These are phyloP conservation scores for Dryobotodes eremita DNA, from an alignment of 2,888 invertebrate species.

Conservation along the genomic window DNA sequence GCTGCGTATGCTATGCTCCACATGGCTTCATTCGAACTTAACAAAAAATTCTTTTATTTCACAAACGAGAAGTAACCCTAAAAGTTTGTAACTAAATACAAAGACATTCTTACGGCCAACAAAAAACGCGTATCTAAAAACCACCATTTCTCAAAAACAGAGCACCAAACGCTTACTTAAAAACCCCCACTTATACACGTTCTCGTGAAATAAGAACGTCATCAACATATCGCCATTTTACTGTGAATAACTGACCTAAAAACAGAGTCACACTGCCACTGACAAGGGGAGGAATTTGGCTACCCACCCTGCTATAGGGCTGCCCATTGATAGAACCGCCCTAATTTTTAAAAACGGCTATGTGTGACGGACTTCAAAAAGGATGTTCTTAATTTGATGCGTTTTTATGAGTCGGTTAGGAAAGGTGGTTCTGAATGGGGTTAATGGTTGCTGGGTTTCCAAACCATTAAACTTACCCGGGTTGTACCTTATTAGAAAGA, in stretches of 20 bases:
- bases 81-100: background rate
- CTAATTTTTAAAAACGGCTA: slow-evolving; percentile 35
- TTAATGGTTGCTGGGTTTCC: slow-evolving; percentile 16
- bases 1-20: background rate
- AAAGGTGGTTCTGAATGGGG: slow-evolving; percentile 11
- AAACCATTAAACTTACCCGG: background rate
- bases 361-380: slow-evolving; percentile 23
- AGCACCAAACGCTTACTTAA: slow-evolving; percentile 33
- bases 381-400: slow-evolving; percentile 33
- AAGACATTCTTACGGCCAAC: slow-evolving; percentile 6
- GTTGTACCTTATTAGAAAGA: background rate
- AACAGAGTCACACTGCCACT: slow-evolving; percentile 67
- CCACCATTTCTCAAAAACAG: slow-evolving; percentile 6
- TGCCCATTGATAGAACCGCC: slow-evolving; percentile 17
- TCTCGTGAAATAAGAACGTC: slow-evolving; percentile 61
- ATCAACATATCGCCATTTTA: slow-evolving; percentile 68
- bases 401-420: slow-evolving; percentile 21
- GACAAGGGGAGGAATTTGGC: slow-evolving; percentile 59
- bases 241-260: slow-evolving; percentile 78
- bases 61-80: background rate
- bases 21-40: background rate
- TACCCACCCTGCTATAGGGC: slow-evolving; percentile 37
- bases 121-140: background rate
- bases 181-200: slow-evolving; percentile 55
- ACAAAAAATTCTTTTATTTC: background rate